phyloP scores from a whole-genome alignment of 2,888 invertebrate genomes.

The Dasysyrphus tricinctus region DNA sequence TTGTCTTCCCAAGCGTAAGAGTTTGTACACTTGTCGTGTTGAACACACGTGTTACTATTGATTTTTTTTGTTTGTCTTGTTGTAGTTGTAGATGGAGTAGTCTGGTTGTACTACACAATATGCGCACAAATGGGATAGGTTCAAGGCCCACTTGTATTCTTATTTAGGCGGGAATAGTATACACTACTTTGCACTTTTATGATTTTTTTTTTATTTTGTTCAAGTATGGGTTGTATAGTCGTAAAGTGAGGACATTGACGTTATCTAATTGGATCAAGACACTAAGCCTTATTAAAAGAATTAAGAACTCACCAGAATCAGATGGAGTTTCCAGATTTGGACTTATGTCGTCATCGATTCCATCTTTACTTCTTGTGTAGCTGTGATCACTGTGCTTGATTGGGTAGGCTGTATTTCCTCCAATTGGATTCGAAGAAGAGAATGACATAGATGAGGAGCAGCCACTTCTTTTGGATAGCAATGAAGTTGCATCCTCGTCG shows the following conservation, averaged over 20 bases:
- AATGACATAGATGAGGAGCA: slow-evolving; percentile 64
- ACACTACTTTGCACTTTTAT: slow-evolving; percentile 44
- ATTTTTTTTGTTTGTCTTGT: slow-evolving; percentile 40
- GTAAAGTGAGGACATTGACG: slow-evolving; percentile 62
- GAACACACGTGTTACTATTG: slow-evolving; percentile 72
- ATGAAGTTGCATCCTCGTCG: slow-evolving; percentile 50
- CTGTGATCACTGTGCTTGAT: slow-evolving; percentile 86
- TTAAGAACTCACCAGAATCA: slow-evolving; percentile 90
- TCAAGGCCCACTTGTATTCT: slow-evolving; percentile 66
- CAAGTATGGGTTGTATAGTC: slow-evolving; percentile 9
- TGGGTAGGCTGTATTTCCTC: slow-evolving; percentile 54
- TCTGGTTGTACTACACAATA: slow-evolving; percentile 70
- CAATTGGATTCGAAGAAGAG: slow-evolving; percentile 74
- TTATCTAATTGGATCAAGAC: slow-evolving; percentile 68
- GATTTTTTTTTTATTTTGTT: not conserved
- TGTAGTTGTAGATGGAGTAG: slow-evolving; percentile 53
- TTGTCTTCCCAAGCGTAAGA: slow-evolving; percentile 52
- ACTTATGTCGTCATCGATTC: slow-evolving; percentile 86
- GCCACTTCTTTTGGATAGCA: slow-evolving; percentile 58
- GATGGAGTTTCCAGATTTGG: slow-evolving; percentile 94
- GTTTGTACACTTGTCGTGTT: slow-evolving; percentile 49
- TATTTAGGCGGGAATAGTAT: slow-evolving; percentile 64
- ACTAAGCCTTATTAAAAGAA: slow-evolving; percentile 34
- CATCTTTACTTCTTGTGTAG: slow-evolving; percentile 87
- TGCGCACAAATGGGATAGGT: slow-evolving; percentile 74